Percentiles rank a stretch among this genome's conserved stretches.
These are phyloP conservation scores for Willisornis vidua DNA, from an alignment of 2,113 vertebrate species.

Conservation along the genomic window DNA sequence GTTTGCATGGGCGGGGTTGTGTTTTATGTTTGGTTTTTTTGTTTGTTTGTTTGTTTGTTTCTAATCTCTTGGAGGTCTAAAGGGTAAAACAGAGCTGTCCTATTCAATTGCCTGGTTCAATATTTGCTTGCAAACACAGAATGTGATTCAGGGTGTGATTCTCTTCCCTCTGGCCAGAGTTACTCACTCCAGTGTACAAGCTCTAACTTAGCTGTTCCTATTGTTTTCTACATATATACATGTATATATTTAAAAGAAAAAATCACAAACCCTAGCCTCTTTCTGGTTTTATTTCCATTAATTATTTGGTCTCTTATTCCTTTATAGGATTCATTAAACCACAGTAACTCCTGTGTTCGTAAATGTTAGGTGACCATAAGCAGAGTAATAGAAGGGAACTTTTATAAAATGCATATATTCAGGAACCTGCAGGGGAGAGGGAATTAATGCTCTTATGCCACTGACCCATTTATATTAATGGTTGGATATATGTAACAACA, in stretches of 20 bases:
- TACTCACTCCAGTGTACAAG: background rate
- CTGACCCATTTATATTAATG: slow-evolving; percentile 71
- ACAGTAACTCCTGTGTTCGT: background rate
- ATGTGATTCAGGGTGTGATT: background rate
- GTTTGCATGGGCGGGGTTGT: too few relatives aligned
- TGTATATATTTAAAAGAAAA: background rate
- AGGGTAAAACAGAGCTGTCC: background rate
- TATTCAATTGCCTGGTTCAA: background rate
- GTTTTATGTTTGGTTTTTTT: background rate
- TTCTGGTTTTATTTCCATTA: background rate
- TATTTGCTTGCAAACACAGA: background rate
- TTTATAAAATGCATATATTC: slow-evolving; percentile 41
- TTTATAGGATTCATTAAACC: background rate
- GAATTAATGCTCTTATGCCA: slow-evolving; percentile 59
- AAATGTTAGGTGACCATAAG: slow-evolving; percentile 29
- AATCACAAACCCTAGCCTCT: background rate
- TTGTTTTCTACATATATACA: background rate
- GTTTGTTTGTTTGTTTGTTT: background rate
- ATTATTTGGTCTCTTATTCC: background rate
- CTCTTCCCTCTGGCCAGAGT: background rate
- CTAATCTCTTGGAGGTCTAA: background rate
- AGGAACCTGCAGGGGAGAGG: slow-evolving; percentile 37
- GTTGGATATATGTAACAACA: slow-evolving; percentile 53
- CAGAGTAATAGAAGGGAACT: slow-evolving; percentile 55
- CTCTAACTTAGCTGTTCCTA: background rate